Base-by-base conservation (phyloP, 2,888 invertebrate species). In the Platerodrilus igneus region DNA sequence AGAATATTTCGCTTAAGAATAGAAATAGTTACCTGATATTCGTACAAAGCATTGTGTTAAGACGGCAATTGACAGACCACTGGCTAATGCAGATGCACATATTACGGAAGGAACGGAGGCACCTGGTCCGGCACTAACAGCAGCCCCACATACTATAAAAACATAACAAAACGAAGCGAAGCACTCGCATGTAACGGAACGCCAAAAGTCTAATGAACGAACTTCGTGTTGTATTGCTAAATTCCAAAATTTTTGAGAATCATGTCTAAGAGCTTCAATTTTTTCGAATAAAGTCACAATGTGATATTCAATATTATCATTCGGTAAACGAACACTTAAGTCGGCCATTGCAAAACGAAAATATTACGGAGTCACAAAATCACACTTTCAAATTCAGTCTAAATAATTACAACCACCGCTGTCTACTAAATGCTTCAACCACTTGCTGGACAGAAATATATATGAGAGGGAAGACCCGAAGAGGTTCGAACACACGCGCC, bases 151-250 rank as follows among this genome's bases (percentile, higher is more conserved):
- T 60, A 91, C 89, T 60, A 92, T 81, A 67, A 94, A 86, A 61
- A 91, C 88, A 68, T 89, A 92, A 61, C 92, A 79, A 69, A 93
- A 91, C 29, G 91, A 86, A 7, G 91, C 90, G 54, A 90, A 77
- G 68, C 93, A 93, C 71, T 94, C 94, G 37, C 90, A 86, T 52
- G 91, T 87, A 56, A 92, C 88, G 26, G 90, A 74, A 68, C 89
- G 78, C 93, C 93, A 94, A 67, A 94, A 78, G 58, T 91, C 89
- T 48, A 93, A 70, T 39, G 89, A 86, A 56, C 90, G 77, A 55
- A 91, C 78, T 71, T 94, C 93, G 46, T 82, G 76, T 55, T 84
- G 78, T 73, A 84, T 77, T 26, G 85, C 81, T 30, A 78, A 73
- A 58, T 79, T 58, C 11, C 40, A 27, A 3, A 35, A 27, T 21